Evolutionary conservation across 2,888 invertebrate genomes (phyloP).

Genomic region (Nymphalis urticae): DNA sequence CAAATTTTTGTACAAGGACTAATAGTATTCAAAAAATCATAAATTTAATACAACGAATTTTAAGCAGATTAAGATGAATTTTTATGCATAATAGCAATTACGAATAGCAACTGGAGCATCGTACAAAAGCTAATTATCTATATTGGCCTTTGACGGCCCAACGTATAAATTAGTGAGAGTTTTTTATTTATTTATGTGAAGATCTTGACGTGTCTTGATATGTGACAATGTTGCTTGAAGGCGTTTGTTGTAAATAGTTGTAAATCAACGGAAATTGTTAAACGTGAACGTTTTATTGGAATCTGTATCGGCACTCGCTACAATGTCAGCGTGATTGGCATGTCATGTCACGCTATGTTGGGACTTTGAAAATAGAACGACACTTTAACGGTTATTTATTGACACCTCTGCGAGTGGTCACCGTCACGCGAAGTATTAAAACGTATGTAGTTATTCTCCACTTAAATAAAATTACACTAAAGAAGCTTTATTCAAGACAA

Average conservation of each 20-base stretch:
- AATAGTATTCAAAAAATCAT: too few relatives aligned
- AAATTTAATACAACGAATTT: background rate
- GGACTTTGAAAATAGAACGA: conserved; percentile 11
- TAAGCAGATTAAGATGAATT: background rate
- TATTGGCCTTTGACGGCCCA: conserved; percentile 15
- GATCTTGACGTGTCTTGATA: background rate
- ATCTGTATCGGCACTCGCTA: conserved; percentile 4
- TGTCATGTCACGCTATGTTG: conserved; percentile 6
- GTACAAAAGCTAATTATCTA: conserved; percentile 5
- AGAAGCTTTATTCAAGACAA: too few relatives aligned
- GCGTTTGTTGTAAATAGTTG: conserved; percentile 10
- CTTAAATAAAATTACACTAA: background rate
- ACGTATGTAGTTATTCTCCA: background rate
- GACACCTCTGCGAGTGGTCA: conserved; percentile 2
- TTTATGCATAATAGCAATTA: background rate
- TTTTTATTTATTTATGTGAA: conserved; percentile 1
- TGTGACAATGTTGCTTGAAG: conserved; percentile 3
- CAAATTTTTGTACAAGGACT: too few relatives aligned
- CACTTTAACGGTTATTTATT: conserved; percentile 12
- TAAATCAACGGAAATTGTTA: conserved; percentile 7
- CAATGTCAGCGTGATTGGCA: conserved; percentile 22
- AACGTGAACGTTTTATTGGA: conserved; percentile 3
- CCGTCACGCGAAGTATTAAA: background rate
- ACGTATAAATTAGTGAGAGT: conserved; percentile 19
- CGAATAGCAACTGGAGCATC: conserved; percentile 10